Evolutionary conservation across 2,113 vertebrate species (phyloP).

Genomic region (Dinomys branickii): DNA sequence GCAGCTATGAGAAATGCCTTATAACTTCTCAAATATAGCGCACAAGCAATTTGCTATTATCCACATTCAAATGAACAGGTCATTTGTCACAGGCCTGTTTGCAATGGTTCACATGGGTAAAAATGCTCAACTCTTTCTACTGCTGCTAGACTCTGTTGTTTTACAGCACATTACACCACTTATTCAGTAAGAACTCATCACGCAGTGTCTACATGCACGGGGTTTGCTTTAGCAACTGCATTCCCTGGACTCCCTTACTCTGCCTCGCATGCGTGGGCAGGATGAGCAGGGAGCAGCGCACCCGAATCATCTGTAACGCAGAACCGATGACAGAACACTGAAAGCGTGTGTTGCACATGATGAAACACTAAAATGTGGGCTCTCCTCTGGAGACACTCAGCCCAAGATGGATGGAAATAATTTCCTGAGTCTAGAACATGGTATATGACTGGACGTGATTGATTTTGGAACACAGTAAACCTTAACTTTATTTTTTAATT

Average conservation of each 20-base stretch:
- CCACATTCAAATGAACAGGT: background rate
- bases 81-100: background rate
- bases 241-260: background rate
- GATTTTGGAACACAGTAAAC: slow-evolving; percentile 42
- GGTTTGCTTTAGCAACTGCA: background rate
- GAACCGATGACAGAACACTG: background rate
- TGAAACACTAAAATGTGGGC: background rate
- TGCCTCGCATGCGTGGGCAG: background rate
- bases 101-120: background rate
- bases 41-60: background rate
- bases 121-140: background rate
- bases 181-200: background rate
- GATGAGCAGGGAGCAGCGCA: background rate
- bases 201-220: background rate
- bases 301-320: background rate
- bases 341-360: background rate
- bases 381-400: background rate
- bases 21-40: background rate
- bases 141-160: slow-evolving; percentile 1
- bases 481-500: slow-evolving; percentile 39
- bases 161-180: background rate
- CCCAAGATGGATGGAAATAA: background rate
- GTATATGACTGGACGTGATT: slow-evolving; percentile 49
- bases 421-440: slow-evolving; percentile 55
- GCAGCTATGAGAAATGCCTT: background rate